Evolutionary conservation across 2,888 invertebrate genomes (phyloP).

Genomic region (Campoletis raptor): DNA sequence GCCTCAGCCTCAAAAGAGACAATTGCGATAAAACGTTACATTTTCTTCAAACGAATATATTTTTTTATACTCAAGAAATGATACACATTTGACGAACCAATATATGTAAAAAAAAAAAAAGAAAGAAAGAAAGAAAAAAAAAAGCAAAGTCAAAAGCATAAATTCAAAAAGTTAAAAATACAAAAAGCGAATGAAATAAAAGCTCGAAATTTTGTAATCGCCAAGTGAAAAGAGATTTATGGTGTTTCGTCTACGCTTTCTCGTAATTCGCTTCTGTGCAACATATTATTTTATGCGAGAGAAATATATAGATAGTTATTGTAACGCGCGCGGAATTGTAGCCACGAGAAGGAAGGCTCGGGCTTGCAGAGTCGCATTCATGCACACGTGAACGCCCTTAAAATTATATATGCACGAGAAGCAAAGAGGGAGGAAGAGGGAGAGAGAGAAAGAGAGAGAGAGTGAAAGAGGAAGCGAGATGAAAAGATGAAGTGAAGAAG

Average conservation of each 20-base stretch:
- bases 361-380: constrained; percentile 59
- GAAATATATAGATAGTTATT: constrained; percentile 29
- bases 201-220: constrained; percentile 23
- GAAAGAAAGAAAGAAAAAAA: not conserved
- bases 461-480: constrained; percentile 27
- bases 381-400: constrained; percentile 67
- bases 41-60: not conserved
- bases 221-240: constrained; percentile 43
- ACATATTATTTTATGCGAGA: constrained; percentile 59
- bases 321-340: constrained; percentile 32
- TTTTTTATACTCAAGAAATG: not conserved
- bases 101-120: no score
- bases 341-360: constrained; percentile 32
- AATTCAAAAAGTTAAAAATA: not conserved
- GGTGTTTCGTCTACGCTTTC: constrained; percentile 28
- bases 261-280: constrained; percentile 51
- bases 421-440: constrained; percentile 19
- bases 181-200: not conserved
- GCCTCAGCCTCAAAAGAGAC: not conserved
- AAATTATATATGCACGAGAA: constrained; percentile 66
- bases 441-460: constrained; percentile 20
- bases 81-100: no score
- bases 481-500: constrained; percentile 24
- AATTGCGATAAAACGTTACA: not conserved
- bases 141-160: not conserved